Conservation (phyloP, 2,113 vertebrate genomes). For the Istiophorus platypterus region DNA sequence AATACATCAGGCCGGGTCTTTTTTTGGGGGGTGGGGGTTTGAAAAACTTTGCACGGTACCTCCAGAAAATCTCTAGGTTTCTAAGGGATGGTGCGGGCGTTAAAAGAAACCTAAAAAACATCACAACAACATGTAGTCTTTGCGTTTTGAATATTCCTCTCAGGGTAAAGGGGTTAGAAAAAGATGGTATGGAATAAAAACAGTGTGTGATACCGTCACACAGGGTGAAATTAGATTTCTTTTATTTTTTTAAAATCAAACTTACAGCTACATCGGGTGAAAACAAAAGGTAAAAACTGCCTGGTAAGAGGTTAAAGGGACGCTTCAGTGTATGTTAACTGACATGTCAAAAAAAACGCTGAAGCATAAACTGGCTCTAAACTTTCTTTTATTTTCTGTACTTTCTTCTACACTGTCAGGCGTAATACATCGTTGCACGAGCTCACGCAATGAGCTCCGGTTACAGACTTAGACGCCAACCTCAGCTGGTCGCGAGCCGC, state of each 20-base stretch:
- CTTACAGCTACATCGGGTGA: neutral
- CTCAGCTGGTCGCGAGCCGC: conserved; percentile 35
- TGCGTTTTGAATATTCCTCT: neutral
- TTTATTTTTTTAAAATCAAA: no score
- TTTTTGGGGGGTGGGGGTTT: no score
- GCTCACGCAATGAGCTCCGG: conserved; percentile 41
- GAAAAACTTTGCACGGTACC: neutral
- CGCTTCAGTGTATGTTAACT: neutral
- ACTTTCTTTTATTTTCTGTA: neutral
- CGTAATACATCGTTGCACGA: neutral
- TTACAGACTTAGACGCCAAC: conserved; percentile 41
- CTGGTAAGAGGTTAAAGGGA: neutral
- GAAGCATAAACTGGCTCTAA: neutral
- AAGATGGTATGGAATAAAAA: neutral
- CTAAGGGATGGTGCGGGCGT: no score
- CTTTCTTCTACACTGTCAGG: neutral
- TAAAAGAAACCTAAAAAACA: no score
- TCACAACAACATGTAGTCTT: no score
- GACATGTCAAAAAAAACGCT: neutral
- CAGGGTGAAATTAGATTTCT: neutral
- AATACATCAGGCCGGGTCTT: neutral
- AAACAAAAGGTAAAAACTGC: neutral
- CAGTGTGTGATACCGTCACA: neutral
- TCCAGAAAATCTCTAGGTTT: neutral
- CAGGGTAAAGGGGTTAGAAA: no score